Evolutionary conservation across 2,888 invertebrate species (phyloP).

Genomic region (Uropetala carovei): DNA sequence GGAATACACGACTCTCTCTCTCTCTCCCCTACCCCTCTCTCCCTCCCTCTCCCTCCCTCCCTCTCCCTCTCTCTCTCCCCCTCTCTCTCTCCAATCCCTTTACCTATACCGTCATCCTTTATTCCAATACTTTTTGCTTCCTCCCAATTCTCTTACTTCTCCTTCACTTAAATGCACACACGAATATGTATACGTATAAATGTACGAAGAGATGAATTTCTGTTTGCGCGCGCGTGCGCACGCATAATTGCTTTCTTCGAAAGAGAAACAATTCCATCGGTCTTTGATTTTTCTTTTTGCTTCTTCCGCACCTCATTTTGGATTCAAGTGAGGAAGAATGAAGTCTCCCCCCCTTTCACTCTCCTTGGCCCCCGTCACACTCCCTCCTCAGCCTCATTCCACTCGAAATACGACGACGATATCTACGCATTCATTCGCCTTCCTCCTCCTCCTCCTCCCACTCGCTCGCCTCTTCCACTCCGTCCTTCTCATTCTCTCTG

Average conservation of each 20-base stretch:
- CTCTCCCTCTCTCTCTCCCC: too few relatives aligned
- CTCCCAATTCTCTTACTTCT: neutral
- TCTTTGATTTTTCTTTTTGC: neutral
- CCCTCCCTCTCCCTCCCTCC: too few relatives aligned
- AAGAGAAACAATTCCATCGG: neutral
- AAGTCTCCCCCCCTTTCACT: neutral
- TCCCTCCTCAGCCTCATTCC: neutral
- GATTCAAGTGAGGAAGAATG: slow-evolving; percentile 42
- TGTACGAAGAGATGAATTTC: neutral
- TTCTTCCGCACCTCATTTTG: slow-evolving; percentile 8
- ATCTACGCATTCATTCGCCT: slow-evolving; percentile 1
- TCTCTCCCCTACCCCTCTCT: too few relatives aligned
- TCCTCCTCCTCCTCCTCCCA: neutral
- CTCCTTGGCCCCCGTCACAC: too few relatives aligned
- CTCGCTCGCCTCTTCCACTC: neutral
- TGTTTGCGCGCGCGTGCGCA: slow-evolving; percentile 20
- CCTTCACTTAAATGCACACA: neutral
- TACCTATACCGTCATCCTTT: neutral
- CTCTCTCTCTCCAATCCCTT: neutral
- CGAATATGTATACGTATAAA: neutral
- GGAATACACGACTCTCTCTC: too few relatives aligned
- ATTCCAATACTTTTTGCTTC: too few relatives aligned
- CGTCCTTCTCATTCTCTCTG: neutral
- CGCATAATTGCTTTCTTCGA: neutral
- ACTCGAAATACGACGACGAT: slow-evolving; percentile 34